Conservation (phyloP, 2,888 invertebrate genomes). For the Nowickia ferox region DNA sequence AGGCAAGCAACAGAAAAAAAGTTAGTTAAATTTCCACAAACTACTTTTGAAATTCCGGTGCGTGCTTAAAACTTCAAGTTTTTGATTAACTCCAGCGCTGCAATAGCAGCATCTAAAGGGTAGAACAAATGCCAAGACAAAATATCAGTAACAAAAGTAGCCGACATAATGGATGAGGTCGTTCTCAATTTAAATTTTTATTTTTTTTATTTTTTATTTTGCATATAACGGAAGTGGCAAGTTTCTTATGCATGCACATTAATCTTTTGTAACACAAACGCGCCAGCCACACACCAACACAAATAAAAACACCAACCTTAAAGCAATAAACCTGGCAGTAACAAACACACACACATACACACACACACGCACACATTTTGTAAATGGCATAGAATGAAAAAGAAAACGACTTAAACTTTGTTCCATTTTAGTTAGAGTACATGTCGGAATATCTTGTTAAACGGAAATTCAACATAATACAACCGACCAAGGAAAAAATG, state of each 20-base stretch:
- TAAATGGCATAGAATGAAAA: neutral
- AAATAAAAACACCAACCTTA: slow-evolving; percentile 6
- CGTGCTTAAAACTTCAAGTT: slow-evolving; percentile 66
- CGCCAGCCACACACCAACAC: slow-evolving; percentile 27
- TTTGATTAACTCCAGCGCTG: slow-evolving; percentile 58
- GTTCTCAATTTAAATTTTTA: slow-evolving; percentile 43
- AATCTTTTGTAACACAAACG: slow-evolving; percentile 56
- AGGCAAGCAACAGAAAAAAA: neutral
- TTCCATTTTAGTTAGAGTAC: slow-evolving; percentile 35
- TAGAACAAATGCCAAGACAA: slow-evolving; percentile 22
- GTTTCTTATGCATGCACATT: slow-evolving; percentile 66
- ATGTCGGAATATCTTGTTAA: slow-evolving; percentile 42
- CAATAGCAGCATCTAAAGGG: slow-evolving; percentile 18
- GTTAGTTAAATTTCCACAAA: slow-evolving; percentile 50
- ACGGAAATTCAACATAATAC: slow-evolving; percentile 44
- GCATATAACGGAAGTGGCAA: slow-evolving; percentile 57
- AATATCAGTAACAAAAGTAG: slow-evolving; percentile 50
- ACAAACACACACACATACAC: neutral
- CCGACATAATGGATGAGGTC: slow-evolving; percentile 55
- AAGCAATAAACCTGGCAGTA: slow-evolving; percentile 6
- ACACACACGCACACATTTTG: neutral
- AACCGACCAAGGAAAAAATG: neutral
- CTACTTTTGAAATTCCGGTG: slow-evolving; percentile 63
- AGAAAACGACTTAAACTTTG: neutral
- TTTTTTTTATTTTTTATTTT: neutral